phyloP scores from a whole-genome alignment of 1,140 invertebrate species.

The Caenorhabditis remanei region DNA sequence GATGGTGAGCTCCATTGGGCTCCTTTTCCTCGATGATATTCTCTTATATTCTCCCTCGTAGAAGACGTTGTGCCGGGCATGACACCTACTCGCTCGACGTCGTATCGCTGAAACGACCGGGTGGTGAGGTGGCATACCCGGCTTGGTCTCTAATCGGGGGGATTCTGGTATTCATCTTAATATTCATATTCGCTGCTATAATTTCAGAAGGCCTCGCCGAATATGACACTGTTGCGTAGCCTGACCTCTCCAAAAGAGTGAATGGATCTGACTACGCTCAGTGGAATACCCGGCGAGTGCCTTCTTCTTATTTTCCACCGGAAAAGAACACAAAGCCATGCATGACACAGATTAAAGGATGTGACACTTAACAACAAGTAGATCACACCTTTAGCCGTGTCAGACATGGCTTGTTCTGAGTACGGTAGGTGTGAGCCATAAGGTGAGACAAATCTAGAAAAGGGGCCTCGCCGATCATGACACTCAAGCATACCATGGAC shows the following conservation, averaged over 20 bases:
- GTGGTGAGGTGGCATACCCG: no score
- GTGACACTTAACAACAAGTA: no score
- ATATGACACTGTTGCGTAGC: slow-evolving; percentile 19
- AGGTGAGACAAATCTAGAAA: neutral
- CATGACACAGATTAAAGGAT: neutral
- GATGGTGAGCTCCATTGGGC: neutral
- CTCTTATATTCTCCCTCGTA: no score
- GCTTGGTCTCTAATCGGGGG: no score
- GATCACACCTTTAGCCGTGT: no score
- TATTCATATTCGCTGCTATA: neutral
- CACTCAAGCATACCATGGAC: neutral
- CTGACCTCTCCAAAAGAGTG: neutral
- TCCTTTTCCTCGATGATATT: no score
- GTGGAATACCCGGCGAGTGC: neutral
- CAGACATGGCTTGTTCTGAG: neutral
- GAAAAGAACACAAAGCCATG: neutral
- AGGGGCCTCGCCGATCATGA: neutral
- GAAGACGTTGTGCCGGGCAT: no score
- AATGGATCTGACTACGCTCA: neutral
- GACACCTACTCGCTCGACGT: no score
- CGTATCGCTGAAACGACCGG: no score
- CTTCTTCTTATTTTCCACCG: neutral
- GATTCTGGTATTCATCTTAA: no score
- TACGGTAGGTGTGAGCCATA: neutral
- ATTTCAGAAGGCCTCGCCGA: neutral